Evolutionary conservation across 2,797 vertebrate species (phyloP).

Genomic region (Enteromius trimaculatus): DNA sequence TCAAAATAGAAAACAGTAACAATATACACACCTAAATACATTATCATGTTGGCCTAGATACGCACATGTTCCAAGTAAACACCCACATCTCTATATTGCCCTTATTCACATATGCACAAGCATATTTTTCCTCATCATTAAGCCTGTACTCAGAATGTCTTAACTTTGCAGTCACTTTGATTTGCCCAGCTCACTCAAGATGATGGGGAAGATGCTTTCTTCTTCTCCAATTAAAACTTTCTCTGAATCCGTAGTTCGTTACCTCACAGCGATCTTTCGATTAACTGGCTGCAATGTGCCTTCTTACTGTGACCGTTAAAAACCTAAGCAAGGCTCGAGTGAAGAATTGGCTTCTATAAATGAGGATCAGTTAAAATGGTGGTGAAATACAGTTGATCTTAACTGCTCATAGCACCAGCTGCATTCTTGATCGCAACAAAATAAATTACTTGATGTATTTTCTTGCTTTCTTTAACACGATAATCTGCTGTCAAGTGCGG

Average conservation of each 20-base stretch:
- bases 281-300: slow-evolving; percentile 58
- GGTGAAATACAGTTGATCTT: slow-evolving; percentile 60
- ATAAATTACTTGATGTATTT: slow-evolving; percentile 36
- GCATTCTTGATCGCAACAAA: slow-evolving; percentile 33
- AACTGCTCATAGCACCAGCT: slow-evolving; percentile 12
- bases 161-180: slow-evolving; percentile 40
- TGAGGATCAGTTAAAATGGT: slow-evolving; percentile 71
- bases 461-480: slow-evolving; percentile 15
- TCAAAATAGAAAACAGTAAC: background rate
- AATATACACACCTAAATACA: background rate
- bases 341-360: slow-evolving; percentile 42
- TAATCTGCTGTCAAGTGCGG: slow-evolving; percentile 32
- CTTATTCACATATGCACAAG: background rate
- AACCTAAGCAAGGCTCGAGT: slow-evolving; percentile 64
- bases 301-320: slow-evolving; percentile 51
- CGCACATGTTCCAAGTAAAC: background rate
- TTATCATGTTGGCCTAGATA: background rate
- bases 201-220: slow-evolving; percentile 54
- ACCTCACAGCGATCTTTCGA: slow-evolving; percentile 67
- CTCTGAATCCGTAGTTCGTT: slow-evolving; percentile 67
- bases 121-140: slow-evolving; percentile 35
- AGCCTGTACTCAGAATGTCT: slow-evolving; percentile 32
- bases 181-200: slow-evolving; percentile 36
- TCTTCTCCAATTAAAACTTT: slow-evolving; percentile 73
- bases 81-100: background rate